Base-by-base conservation (phyloP, 2,113 vertebrate species). In the Hippocampus abdominalis region DNA sequence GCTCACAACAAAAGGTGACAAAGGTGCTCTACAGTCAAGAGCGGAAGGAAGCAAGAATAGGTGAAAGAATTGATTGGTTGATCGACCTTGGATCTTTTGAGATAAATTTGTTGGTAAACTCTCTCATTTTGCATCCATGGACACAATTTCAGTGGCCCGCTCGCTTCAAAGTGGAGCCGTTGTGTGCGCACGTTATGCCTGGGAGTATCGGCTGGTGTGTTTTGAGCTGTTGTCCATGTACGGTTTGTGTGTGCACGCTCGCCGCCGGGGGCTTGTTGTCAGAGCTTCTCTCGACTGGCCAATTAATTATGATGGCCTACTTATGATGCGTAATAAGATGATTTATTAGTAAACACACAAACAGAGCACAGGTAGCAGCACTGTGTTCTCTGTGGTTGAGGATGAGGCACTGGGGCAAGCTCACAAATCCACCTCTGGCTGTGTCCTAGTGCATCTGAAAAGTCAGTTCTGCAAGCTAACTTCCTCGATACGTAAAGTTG, bases 241-340 rank as follows among this genome's bases (percentile, higher is more conserved):
- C 27, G 18, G n/a, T 64, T 36, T 64, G 63, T 44, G 63, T 27
- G 48, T 70, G 79, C 51, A 29, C 39, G 71, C 75, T 83, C 81
- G 79, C 86, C 73, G 75, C 88, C 81, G 78, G 87, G 84, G 89
- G 87, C 82, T 88, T 81, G 77, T 88, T 91, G 89, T 92, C 91
- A 91, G 85, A 88, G 84, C 82, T 80, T 89, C 82, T 89, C 88
- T 90, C 86, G 78, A 84, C 87, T 86, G 89, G 87, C 90, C 90
- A 93, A 92, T 93, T 93, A 93, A 92, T 93, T 91, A 93, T 90
- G 89, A 91, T 93, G 90, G 89, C 90, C 90, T 92, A 92, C 88
- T 93, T 93, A 92, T 91, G 89, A 92, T 92, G 88, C 91, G 89
- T 92, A 92, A 93, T 91, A 83, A 87, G 86, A 89, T 93, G 90